Base-by-base conservation (phyloP, 2,888 invertebrate species). In the Macrophya alboannulata region DNA sequence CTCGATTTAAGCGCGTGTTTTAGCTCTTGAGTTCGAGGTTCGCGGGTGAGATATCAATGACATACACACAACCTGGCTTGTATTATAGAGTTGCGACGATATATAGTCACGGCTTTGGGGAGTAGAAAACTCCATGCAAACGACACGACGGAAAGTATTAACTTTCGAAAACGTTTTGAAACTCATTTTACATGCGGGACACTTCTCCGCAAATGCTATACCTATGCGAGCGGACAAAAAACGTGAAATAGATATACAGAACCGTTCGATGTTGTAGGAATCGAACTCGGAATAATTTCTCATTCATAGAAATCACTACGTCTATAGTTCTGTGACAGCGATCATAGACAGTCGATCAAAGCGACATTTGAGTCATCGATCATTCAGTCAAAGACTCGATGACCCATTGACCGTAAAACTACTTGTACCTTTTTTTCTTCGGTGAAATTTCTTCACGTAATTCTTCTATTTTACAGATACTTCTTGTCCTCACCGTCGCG, bases 381-480 rank as follows among this genome's bases (percentile, higher is more conserved):
- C 51, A 51, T 25, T 12, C 17, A 6, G 77, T 43, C 43, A 62
- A 31, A 74, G 43, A n/a, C 21, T 6, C 10, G 31, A 25, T 68
- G 71, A 40, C 45, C 48, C 0, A 51, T 76, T 48, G 15, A 51
- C 45, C 76, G 9, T 40, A 71, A 71, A n/a, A 40, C 17, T 12
- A 76, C 12, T 12, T 31, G 31, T 9, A 76, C 25, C 48, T 10
- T 25, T 48, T 25, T 10, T 25, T 48, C 10, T 68, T 68, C 37
- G 15, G 37, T 68, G 37, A 68, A 68, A 37, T 68, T 37, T 17
- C 37, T 74, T 74, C 48, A 74, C 45, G n/a, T 31, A 1, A 17
- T 79, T 85, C 87, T 88, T 88, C 87, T 85, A 92, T 90, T 87
- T 94, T 94, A 79, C 95, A 95, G 94, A 95, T 95, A 94, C 94